Conservation (phyloP, 2,888 invertebrate species). For the Papilio elwesi region DNA sequence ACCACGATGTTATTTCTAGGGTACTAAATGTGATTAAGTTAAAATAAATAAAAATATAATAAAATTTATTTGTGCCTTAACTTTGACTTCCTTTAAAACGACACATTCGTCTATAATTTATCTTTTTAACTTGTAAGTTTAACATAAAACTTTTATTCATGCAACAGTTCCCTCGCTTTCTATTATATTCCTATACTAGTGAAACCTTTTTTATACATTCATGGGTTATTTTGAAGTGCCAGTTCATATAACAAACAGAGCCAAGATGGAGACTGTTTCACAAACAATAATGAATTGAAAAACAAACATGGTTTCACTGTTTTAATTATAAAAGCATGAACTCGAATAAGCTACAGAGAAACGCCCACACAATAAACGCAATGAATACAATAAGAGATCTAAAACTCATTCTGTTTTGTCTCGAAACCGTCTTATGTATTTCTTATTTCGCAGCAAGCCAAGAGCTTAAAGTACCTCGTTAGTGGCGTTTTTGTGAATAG, state of each 20-base stretch:
- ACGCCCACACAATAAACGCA: conserved; percentile 20
- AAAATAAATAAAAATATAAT: too few relatives aligned
- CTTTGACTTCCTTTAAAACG: too few relatives aligned
- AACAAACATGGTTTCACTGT: conserved; percentile 9
- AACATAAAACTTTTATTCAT: too few relatives aligned
- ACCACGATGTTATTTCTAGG: too few relatives aligned
- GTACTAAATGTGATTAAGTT: too few relatives aligned
- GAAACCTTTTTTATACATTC: background rate
- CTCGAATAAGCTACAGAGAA: background rate
- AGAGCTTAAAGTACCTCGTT: conserved; percentile 68
- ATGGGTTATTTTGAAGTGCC: background rate
- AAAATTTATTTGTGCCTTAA: too few relatives aligned
- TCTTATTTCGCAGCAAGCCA: conserved; percentile 47
- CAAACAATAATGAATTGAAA: conserved; percentile 15
- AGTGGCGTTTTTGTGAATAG: conserved; percentile 69
- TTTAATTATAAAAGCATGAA: conserved; percentile 18
- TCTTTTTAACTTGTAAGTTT: too few relatives aligned
- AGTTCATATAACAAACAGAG: background rate
- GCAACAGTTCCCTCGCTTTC: background rate
- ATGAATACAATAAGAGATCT: conserved; percentile 41
- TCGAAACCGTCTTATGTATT: conserved; percentile 41
- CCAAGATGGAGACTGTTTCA: background rate
- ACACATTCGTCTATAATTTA: too few relatives aligned
- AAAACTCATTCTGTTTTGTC: conserved; percentile 49
- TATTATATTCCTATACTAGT: background rate